These are phyloP conservation scores for Amiota mariae DNA, from an alignment of 2,888 invertebrate species.

Conservation along the genomic window DNA sequence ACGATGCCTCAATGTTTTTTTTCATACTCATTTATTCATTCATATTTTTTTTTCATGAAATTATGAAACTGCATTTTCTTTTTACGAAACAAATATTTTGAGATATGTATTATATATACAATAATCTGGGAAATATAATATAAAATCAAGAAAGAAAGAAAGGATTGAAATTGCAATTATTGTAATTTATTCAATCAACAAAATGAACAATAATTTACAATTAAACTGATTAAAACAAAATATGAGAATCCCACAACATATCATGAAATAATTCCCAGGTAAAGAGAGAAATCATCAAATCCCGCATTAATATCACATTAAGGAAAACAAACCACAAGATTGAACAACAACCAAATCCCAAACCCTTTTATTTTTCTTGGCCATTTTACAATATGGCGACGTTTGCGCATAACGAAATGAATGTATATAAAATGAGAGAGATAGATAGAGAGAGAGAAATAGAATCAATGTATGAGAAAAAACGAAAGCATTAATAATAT, in stretches of 20 bases:
- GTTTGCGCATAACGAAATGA: slow-evolving; percentile 64
- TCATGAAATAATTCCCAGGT: too few relatives aligned
- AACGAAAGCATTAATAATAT: not conserved
- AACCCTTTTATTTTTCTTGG: not conserved
- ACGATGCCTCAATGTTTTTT: not conserved
- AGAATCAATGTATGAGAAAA: not conserved
- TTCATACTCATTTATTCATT: too few relatives aligned
- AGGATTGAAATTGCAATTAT: too few relatives aligned
- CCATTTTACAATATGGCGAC: slow-evolving; percentile 64
- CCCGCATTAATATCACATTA: not conserved
- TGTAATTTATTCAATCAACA: too few relatives aligned
- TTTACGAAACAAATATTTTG: too few relatives aligned
- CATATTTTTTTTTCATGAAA: too few relatives aligned
- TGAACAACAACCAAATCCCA: not conserved
- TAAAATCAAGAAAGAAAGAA: too few relatives aligned
- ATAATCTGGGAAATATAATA: too few relatives aligned
- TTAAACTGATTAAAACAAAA: slow-evolving; percentile 15
- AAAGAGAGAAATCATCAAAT: not conserved
- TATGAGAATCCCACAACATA: not conserved
- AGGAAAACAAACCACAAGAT: too few relatives aligned
- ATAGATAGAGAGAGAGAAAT: not conserved
- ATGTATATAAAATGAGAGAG: slow-evolving; percentile 17
- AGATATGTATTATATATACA: too few relatives aligned
- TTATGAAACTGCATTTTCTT: too few relatives aligned
- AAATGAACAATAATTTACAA: not conserved